Evolutionary conservation across 1,140 invertebrate species (phyloP).

Genomic region (Oscheius sp.): DNA sequence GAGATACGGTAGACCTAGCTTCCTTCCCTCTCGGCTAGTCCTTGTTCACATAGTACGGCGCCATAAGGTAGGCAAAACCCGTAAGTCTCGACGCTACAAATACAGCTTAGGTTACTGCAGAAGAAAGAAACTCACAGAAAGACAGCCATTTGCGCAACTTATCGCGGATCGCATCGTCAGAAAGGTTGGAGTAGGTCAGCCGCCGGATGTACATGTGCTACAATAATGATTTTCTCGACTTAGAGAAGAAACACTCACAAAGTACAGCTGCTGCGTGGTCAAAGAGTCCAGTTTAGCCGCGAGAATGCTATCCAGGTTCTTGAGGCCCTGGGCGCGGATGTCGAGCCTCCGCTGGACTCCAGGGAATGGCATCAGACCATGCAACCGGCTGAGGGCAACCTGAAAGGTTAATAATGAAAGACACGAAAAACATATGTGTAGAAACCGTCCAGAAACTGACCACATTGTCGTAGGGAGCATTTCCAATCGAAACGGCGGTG

Average conservation of each 20-base stretch:
- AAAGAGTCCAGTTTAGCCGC: conserved; percentile 21
- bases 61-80: background rate
- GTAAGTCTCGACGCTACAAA: conserved; percentile 8
- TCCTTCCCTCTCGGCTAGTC: too few relatives aligned
- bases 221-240: conserved; percentile 5
- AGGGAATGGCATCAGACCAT: conserved; percentile 18
- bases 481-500: background rate
- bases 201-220: conserved; percentile 44
- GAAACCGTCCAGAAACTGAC: background rate
- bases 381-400: conserved; percentile 37
- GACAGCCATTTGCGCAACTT: background rate
- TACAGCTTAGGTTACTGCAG: background rate
- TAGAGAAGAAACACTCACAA: conserved; percentile 16
- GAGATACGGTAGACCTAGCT: too few relatives aligned
- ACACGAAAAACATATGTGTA: conserved; percentile 6
- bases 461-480: conserved; percentile 5
- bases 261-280: conserved; percentile 32
- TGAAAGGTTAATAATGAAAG: conserved; percentile 21
- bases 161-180: background rate
- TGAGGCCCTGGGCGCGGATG: conserved; percentile 22
- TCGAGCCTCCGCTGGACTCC: background rate
- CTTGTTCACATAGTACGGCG: background rate
- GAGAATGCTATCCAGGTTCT: conserved; percentile 22
- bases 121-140: conserved; percentile 9
- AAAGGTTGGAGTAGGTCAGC: background rate